These are phyloP conservation scores for Taurulus bubalis DNA, from an alignment of 2,113 vertebrate species.

Conservation along the genomic window DNA sequence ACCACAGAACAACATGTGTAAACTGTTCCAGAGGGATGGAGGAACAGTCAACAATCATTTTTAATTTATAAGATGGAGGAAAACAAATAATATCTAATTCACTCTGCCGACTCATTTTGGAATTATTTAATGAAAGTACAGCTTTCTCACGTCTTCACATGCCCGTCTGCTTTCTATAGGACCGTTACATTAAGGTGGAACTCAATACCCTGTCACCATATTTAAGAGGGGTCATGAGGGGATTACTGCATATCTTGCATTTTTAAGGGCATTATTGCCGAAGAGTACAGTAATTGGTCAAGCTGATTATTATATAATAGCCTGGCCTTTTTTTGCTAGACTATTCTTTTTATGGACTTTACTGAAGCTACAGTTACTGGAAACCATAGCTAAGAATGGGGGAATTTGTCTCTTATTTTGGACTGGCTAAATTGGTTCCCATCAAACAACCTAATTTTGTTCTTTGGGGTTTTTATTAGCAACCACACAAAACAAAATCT, in stretches of 20 bases:
- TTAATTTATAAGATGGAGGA: slow-evolving; percentile 9
- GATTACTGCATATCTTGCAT: slow-evolving; percentile 68
- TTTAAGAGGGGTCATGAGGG: slow-evolving; percentile 56
- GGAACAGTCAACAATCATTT: slow-evolving; percentile 10
- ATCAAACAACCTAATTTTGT: neutral
- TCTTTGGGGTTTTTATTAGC: neutral
- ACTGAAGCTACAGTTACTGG: slow-evolving; percentile 51
- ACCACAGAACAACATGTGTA: slow-evolving; percentile 66
- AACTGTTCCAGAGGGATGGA: slow-evolving; percentile 47
- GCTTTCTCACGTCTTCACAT: neutral
- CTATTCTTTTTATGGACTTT: slow-evolving; percentile 62
- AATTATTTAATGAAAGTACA: neutral
- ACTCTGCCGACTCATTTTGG: slow-evolving; percentile 4
- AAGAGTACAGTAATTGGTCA: slow-evolving; percentile 54
- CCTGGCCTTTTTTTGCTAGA: slow-evolving; percentile 28
- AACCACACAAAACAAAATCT: neutral
- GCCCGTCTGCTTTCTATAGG: neutral
- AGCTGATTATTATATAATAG: slow-evolving; percentile 46
- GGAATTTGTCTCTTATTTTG: slow-evolving; percentile 43
- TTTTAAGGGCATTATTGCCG: slow-evolving; percentile 59
- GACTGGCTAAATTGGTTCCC: slow-evolving; percentile 12
- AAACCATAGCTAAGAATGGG: slow-evolving; percentile 48
- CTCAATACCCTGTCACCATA: slow-evolving; percentile 38
- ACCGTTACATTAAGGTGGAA: slow-evolving; percentile 10
- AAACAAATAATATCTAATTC: slow-evolving; percentile 13